phyloP scores from a whole-genome alignment of 2,797 vertebrate genomes.

The Adrianichthys oophorus region DNA sequence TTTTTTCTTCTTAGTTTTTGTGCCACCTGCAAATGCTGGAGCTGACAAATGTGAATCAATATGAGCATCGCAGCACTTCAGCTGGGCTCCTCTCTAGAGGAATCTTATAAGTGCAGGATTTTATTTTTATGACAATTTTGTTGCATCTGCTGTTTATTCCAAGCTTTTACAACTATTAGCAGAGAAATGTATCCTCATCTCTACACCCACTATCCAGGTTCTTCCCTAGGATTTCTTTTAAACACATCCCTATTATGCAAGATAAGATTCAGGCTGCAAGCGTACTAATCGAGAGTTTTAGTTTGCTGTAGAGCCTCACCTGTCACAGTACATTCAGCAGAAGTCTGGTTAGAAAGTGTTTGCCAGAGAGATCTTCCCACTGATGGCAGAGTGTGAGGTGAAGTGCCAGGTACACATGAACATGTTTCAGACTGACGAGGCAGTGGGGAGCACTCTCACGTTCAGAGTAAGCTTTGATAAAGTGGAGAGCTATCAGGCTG shows the following conservation, averaged over 20 bases:
- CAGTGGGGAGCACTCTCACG: slow-evolving; percentile 37
- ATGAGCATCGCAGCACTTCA: slow-evolving; percentile 3
- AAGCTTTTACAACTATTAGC: slow-evolving; percentile 2
- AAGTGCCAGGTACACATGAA: slow-evolving; percentile 57
- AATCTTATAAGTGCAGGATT: neutral
- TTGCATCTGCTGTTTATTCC: slow-evolving; percentile 1
- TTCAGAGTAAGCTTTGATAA: slow-evolving; percentile 53
- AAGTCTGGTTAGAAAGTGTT: slow-evolving; percentile 55
- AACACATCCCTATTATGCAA: slow-evolving; percentile 10
- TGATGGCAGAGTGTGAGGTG: slow-evolving; percentile 54
- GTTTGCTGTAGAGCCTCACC: slow-evolving; percentile 16
- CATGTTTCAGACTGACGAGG: slow-evolving; percentile 56
- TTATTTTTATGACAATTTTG: neutral
- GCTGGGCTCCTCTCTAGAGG: neutral
- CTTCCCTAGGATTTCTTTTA: slow-evolving; percentile 20
- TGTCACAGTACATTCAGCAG: slow-evolving; percentile 22
- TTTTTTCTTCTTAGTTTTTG: slow-evolving; percentile 7
- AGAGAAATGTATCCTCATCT: slow-evolving; percentile 5
- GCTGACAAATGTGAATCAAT: neutral
- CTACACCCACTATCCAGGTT: slow-evolving; percentile 11
- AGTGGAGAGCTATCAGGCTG: slow-evolving; percentile 41
- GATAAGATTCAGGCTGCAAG: slow-evolving; percentile 23
- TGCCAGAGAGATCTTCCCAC: slow-evolving; percentile 43
- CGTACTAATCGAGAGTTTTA: slow-evolving; percentile 31
- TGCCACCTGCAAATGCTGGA: neutral